Conservation (phyloP, 2,888 invertebrate genomes). For the Patella depressa region DNA sequence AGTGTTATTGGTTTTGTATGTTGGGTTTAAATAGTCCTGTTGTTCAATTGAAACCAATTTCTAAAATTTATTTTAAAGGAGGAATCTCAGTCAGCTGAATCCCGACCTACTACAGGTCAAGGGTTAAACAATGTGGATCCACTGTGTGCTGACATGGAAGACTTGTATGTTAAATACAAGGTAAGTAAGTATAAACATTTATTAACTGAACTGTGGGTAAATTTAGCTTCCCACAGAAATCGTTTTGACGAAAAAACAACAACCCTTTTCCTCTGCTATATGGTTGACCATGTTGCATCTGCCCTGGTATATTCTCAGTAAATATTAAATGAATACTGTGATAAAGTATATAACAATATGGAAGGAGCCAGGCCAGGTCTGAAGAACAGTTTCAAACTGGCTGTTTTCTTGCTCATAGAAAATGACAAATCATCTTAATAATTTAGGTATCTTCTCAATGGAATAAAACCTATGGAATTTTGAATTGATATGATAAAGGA, state of each 20-base stretch:
- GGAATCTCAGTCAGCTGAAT: conserved; percentile 57
- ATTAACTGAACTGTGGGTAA: background rate
- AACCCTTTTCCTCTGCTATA: background rate
- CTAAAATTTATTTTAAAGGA: conserved; percentile 47
- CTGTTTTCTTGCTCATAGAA: background rate
- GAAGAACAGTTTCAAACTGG: background rate
- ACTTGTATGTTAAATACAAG: conserved; percentile 96
- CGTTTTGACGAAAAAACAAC: background rate
- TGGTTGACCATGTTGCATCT: background rate
- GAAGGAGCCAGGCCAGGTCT: background rate
- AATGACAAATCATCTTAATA: no score
- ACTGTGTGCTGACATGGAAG: conserved; percentile 83
- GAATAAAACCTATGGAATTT: no score
- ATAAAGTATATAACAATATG: no score
- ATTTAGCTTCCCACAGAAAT: background rate
- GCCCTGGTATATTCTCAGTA: no score
- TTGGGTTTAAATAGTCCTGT: no score
- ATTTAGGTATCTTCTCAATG: no score
- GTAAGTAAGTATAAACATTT: conserved; percentile 72
- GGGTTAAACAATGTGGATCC: conserved; percentile 71
- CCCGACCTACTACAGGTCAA: conserved; percentile 62
- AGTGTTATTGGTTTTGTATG: no score
- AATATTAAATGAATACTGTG: no score
- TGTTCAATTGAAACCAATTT: no score
- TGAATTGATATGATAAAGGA: no score